These are phyloP conservation scores for Troglohyphantes excavatus DNA, from an alignment of 2,888 invertebrate species.

Conservation along the genomic window DNA sequence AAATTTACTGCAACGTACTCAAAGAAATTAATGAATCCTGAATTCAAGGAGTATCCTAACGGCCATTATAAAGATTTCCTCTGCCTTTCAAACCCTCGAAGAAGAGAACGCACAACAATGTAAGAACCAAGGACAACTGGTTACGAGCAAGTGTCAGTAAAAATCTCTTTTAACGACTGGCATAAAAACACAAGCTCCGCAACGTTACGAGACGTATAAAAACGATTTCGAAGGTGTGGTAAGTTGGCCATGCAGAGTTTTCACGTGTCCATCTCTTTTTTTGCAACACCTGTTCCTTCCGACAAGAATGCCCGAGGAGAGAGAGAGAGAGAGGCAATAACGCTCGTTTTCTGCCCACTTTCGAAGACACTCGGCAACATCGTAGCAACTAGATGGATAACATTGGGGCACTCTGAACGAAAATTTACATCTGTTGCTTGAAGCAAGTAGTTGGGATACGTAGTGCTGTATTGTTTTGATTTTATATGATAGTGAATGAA, in stretches of 20 bases:
- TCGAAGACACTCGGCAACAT: no score
- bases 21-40: neutral
- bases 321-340: neutral
- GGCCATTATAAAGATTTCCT: neutral
- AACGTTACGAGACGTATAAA: constrained; percentile 61
- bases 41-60: neutral
- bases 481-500: no score
- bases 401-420: no score
- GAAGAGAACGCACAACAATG: constrained; percentile 21
- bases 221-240: constrained; percentile 67
- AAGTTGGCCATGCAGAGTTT: constrained; percentile 48
- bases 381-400: no score
- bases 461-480: no score
- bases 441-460: no score
- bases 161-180: constrained; percentile 62
- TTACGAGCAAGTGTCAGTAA: constrained; percentile 59
- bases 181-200: constrained; percentile 69
- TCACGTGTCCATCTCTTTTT: constrained; percentile 33
- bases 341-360: neutral
- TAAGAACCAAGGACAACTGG: constrained; percentile 68
- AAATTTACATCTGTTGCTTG: no score
- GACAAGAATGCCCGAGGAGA: constrained; percentile 6
- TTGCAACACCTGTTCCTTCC: constrained; percentile 65
- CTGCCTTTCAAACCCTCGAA: neutral
- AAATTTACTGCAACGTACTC: no score